Percentiles rank a stretch among this genome's conserved stretches.
Evolutionary conservation across 2,888 invertebrate species (phyloP).

Genomic region (Polyommatus icarus): DNA sequence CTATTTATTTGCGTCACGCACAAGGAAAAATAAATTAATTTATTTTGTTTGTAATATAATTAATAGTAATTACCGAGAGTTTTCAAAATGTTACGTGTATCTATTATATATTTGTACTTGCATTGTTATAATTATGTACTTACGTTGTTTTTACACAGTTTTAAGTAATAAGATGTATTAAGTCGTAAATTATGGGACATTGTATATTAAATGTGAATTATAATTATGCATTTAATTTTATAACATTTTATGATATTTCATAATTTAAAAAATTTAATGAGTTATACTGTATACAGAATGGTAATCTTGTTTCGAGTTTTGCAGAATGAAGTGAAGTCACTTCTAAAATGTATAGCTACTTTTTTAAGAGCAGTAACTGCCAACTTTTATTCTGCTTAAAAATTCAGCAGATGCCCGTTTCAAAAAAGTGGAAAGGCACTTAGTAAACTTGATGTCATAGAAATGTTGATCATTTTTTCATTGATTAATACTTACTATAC

Average conservation of each 20-base stretch:
- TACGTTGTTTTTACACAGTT: neutral
- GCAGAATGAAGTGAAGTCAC: too few species aligned
- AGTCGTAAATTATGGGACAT: constrained; percentile 16
- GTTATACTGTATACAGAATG: neutral
- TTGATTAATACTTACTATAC: too few species aligned
- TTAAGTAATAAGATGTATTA: constrained; percentile 9
- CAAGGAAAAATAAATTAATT: constrained; percentile 15
- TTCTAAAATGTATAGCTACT: too few species aligned
- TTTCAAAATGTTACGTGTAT: constrained; percentile 23
- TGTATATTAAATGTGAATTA: constrained; percentile 8
- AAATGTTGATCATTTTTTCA: too few species aligned
- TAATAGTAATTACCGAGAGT: constrained; percentile 28
- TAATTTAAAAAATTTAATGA: neutral
- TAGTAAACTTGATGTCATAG: too few species aligned
- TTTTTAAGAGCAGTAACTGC: too few species aligned
- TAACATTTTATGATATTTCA: constrained; percentile 2
- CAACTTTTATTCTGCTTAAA: too few species aligned
- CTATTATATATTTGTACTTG: constrained; percentile 15
- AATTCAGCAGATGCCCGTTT: too few species aligned
- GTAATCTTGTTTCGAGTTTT: neutral
- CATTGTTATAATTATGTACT: constrained; percentile 19
- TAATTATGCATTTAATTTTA: neutral
- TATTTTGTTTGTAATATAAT: constrained; percentile 19
- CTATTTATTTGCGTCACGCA: constrained; percentile 8
- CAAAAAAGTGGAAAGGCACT: too few species aligned